Evolutionary conservation across 2,888 invertebrate genomes (phyloP).

Genomic region (Ennomos quercinarius): DNA sequence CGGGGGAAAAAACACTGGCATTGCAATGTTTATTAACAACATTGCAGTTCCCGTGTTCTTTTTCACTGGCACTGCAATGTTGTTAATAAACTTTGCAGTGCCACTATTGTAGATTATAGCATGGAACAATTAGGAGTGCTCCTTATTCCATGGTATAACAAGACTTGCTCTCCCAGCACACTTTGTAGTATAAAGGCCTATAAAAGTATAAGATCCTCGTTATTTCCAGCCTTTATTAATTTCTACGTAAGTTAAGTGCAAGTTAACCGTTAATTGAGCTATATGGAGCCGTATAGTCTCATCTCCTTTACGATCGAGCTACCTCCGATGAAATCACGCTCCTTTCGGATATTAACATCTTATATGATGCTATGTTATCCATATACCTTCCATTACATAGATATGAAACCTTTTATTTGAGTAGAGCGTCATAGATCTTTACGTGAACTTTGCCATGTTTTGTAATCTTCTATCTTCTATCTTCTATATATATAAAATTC

Average conservation of each 20-base stretch:
- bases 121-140: too few species aligned
- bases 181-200: constrained; percentile 7
- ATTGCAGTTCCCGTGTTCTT: too few species aligned
- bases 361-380: constrained; percentile 10
- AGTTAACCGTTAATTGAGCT: constrained; percentile 26
- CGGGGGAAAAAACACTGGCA: too few species aligned
- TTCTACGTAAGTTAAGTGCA: constrained; percentile 27
- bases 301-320: constrained; percentile 29
- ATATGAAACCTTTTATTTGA: too few species aligned
- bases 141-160: too few species aligned
- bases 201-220: constrained; percentile 25
- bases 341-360: constrained; percentile 24
- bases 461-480: too few species aligned
- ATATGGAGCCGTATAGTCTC: constrained; percentile 20
- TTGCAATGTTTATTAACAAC: too few species aligned
- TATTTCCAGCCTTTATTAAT: constrained; percentile 31
- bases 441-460: too few species aligned
- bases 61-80: too few species aligned
- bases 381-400: constrained; percentile 9
- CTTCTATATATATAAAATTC: too few species aligned
- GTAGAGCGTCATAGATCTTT: too few species aligned
- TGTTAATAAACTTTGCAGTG: not conserved
- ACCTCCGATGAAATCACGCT: constrained; percentile 24
- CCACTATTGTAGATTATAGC: not conserved
- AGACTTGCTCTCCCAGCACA: not conserved